These are phyloP conservation scores for Muraenolepis orangiensis DNA, from an alignment of 2,797 vertebrate genomes.

Conservation along the genomic window DNA sequence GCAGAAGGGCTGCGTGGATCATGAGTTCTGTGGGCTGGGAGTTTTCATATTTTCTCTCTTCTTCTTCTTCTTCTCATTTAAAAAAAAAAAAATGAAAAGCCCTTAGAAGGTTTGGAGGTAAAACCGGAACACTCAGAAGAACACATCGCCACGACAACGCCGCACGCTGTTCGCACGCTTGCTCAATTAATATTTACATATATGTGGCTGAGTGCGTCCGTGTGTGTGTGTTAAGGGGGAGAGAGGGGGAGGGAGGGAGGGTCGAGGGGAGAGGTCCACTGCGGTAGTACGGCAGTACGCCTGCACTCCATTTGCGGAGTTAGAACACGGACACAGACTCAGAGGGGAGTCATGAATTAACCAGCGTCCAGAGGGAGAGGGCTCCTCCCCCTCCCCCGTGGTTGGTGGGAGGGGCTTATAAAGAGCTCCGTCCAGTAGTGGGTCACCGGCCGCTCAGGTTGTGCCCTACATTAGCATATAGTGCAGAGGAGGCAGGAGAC, in stretches of 20 bases:
- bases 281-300: background rate
- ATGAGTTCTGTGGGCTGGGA: slow-evolving; percentile 65
- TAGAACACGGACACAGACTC: background rate
- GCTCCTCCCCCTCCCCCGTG: too few species aligned
- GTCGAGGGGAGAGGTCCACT: background rate
- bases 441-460: background rate
- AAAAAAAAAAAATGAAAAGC: slow-evolving; percentile 76
- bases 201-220: slow-evolving; percentile 26
- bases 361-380: background rate
- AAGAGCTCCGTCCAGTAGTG: background rate
- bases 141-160: slow-evolving; percentile 42
- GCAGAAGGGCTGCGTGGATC: too few species aligned
- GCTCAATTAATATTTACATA: slow-evolving; percentile 72
- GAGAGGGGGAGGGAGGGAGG: background rate
- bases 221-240: too few species aligned
- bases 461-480: background rate
- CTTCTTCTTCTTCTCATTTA: slow-evolving; percentile 56
- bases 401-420: too few species aligned
- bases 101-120: slow-evolving; percentile 65
- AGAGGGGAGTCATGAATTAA: background rate
- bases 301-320: background rate
- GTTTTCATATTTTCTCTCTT: background rate
- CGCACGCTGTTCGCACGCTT: slow-evolving; percentile 47
- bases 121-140: slow-evolving; percentile 14
- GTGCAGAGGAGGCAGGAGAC: background rate